Conservation (phyloP, 2,888 invertebrate species). For the Heliconius erato region DNA sequence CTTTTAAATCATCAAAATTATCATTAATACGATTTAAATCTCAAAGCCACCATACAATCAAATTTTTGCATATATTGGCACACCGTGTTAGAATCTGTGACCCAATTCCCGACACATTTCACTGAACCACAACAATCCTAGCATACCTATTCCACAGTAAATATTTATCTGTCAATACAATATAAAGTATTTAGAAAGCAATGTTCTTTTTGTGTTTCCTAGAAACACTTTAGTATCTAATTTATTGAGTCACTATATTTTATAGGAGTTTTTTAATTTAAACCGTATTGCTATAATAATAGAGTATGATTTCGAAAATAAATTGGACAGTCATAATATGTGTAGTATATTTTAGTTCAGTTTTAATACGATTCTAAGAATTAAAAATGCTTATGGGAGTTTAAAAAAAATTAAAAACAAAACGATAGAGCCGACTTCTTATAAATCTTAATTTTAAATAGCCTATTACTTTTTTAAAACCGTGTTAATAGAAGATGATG, state of each 20-base stretch:
- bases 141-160: not conserved
- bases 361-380: constrained; percentile 20
- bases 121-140: not conserved
- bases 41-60: not conserved
- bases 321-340: not conserved
- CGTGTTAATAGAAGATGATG: too few species aligned
- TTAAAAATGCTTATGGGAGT: constrained; percentile 13
- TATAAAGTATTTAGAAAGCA: constrained; percentile 24
- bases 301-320: not conserved
- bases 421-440: constrained; percentile 1
- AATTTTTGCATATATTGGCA: not conserved
- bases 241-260: constrained; percentile 21
- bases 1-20: too few species aligned
- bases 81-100: not conserved
- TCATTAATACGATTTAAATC: not conserved
- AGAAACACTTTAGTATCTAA: constrained; percentile 30
- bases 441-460: constrained; percentile 13
- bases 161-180: constrained; percentile 16
- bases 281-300: not conserved
- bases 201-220: constrained; percentile 21
- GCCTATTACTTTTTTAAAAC: not conserved
- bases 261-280: not conserved
- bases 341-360: constrained; percentile 5
- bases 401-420: constrained; percentile 5
- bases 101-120: not conserved